phyloP scores from a whole-genome alignment of 2,888 invertebrate species.

The Meliscaeva auricollis region DNA sequence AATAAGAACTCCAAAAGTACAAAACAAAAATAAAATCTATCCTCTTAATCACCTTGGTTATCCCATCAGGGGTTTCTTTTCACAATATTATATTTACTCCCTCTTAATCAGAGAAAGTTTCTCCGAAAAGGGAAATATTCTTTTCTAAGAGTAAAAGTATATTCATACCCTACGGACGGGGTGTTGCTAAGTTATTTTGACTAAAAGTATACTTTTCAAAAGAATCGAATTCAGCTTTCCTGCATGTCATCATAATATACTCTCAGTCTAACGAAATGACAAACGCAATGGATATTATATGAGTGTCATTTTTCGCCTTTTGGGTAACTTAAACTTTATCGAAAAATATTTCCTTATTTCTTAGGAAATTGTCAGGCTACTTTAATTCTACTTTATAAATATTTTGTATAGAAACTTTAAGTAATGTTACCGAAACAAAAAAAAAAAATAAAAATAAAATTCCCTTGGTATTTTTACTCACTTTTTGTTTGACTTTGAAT shows the following conservation, averaged over 20 bases:
- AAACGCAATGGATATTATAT: not conserved
- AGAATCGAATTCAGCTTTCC: not conserved
- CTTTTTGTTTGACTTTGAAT: constrained; percentile 8
- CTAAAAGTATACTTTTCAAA: not conserved
- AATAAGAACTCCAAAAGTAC: not conserved
- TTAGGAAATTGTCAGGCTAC: not conserved
- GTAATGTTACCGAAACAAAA: not conserved
- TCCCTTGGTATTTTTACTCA: constrained; percentile 24
- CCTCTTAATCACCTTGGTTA: not conserved
- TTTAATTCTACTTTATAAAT: not conserved
- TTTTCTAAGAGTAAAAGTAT: not conserved
- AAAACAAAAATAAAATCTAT: not conserved
- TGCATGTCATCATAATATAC: not conserved
- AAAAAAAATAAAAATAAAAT: not conserved
- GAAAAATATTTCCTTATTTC: not conserved
- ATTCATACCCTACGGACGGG: not conserved
- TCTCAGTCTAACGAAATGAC: not conserved
- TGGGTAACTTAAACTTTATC: not conserved
- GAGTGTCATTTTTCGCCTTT: constrained; percentile 1
- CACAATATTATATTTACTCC: not conserved
- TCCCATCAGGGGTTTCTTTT: not conserved
- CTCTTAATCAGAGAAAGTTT: not conserved
- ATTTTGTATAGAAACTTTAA: not conserved
- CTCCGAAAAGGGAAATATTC: not conserved
- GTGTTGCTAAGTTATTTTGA: constrained; percentile 22